Conservation (phyloP, 2,888 invertebrate genomes). For the Diogma glabrata region DNA sequence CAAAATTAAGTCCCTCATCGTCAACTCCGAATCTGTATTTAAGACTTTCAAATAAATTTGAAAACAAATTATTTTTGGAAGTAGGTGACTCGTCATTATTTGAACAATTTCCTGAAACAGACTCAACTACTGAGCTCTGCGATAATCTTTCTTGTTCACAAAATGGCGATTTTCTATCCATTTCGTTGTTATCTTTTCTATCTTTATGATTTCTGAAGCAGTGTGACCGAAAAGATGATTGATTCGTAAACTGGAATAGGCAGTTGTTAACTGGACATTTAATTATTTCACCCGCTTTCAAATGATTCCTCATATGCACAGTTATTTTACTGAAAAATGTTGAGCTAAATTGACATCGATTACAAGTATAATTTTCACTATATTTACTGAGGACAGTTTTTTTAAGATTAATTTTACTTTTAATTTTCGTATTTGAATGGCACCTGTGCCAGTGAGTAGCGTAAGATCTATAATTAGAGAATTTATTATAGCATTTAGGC, state of each 20-base stretch:
- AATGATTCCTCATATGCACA: neutral
- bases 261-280: neutral
- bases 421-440: neutral
- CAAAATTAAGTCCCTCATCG: neutral
- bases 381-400: neutral
- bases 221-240: neutral
- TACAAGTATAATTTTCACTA: neutral
- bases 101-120: neutral
- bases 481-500: neutral
- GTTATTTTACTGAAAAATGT: neutral
- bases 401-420: neutral
- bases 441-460: neutral
- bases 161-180: neutral
- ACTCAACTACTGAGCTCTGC: neutral
- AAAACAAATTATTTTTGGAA: neutral
- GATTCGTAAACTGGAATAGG: neutral
- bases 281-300: neutral
- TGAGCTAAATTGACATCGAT: neutral
- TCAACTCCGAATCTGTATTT: neutral
- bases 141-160: neutral
- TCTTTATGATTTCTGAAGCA: constrained; percentile 3
- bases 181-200: neutral
- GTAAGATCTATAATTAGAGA: neutral
- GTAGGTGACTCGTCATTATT: neutral
- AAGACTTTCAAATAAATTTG: neutral